These are phyloP conservation scores for Cephus pulcher DNA, from an alignment of 2,888 invertebrate genomes.

Conservation along the genomic window DNA sequence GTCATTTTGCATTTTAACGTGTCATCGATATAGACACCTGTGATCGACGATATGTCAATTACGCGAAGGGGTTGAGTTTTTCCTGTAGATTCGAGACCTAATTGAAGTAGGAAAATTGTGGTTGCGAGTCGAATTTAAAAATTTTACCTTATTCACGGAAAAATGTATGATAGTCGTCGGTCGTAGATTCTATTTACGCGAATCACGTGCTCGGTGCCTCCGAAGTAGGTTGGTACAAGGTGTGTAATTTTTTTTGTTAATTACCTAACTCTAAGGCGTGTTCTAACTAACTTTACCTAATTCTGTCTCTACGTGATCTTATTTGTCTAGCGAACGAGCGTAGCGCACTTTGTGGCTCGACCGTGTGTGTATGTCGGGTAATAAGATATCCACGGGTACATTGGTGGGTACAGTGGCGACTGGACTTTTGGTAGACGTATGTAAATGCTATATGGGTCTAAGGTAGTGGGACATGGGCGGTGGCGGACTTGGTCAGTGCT, in stretches of 20 bases:
- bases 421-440: not conserved
- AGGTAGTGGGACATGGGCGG: constrained; percentile 18
- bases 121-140: too few species aligned
- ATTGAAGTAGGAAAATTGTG: too few species aligned
- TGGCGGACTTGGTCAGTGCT: constrained; percentile 42
- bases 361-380: not conserved
- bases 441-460: not conserved
- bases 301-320: not conserved
- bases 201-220: too few species aligned
- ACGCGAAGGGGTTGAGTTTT: too few species aligned
- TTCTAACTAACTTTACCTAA: too few species aligned
- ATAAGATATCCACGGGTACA: not conserved
- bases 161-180: not conserved
- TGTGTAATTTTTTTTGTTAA: too few species aligned
- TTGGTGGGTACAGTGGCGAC: not conserved
- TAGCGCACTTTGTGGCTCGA: not conserved
- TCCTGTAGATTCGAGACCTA: too few species aligned
- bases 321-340: not conserved
- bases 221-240: not conserved
- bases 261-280: not conserved
- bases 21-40: too few species aligned
- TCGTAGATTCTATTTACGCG: not conserved
- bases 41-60: too few species aligned
- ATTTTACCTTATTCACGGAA: not conserved
- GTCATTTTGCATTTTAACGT: not conserved